These are phyloP conservation scores for Hippocampus mohnikei DNA, from an alignment of 2,113 vertebrate genomes.

Conservation along the genomic window DNA sequence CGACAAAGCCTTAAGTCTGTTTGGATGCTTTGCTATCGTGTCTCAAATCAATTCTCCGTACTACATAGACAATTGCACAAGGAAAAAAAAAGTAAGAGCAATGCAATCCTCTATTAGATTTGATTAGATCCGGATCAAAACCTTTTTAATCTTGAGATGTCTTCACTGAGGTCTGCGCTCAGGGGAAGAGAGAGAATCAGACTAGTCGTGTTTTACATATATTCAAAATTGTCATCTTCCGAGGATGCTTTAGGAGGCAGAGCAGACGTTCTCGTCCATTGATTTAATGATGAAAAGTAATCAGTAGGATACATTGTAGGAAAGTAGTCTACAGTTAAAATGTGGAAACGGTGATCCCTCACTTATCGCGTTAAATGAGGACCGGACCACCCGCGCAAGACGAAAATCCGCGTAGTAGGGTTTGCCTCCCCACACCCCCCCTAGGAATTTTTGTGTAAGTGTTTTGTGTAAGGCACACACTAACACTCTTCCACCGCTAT, in stretches of 20 bases:
- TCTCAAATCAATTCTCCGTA: constrained; percentile 39
- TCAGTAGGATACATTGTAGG: background rate
- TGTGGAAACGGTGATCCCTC: background rate
- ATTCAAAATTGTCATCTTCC: background rate
- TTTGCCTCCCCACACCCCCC: too few relatives aligned
- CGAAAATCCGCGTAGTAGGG: too few relatives aligned
- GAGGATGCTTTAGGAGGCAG: background rate
- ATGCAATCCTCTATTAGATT: constrained; percentile 19
- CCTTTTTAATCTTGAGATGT: constrained; percentile 34
- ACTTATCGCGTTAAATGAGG: too few relatives aligned
- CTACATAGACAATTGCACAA: constrained; percentile 33
- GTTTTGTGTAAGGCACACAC: too few relatives aligned
- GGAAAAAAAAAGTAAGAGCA: constrained; percentile 25
- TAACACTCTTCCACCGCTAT: too few relatives aligned
- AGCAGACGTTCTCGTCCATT: background rate
- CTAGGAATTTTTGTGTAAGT: too few relatives aligned
- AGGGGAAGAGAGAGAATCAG: background rate
- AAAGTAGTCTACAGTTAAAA: background rate
- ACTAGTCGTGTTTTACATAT: background rate
- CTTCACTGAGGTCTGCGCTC: constrained; percentile 14
- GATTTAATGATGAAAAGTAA: background rate
- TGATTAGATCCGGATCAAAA: constrained; percentile 31
- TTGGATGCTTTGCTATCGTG: constrained; percentile 24
- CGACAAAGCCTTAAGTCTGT: constrained; percentile 35
- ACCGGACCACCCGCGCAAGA: too few relatives aligned